These are phyloP conservation scores for Cryptops parisi DNA, from an alignment of 2,888 invertebrate species.

Conservation along the genomic window DNA sequence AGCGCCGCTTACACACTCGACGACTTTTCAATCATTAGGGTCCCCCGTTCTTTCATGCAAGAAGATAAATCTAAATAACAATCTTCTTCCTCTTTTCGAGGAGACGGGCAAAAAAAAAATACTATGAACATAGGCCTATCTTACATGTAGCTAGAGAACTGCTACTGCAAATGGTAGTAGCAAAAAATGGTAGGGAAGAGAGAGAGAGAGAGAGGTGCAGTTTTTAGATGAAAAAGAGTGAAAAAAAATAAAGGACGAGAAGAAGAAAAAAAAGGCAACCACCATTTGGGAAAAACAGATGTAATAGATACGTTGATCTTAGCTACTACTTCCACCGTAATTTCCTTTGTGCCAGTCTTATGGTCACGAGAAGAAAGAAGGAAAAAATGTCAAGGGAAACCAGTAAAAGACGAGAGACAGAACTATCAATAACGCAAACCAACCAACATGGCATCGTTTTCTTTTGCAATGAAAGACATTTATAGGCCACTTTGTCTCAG, in stretches of 20 bases:
- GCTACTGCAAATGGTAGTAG: not conserved
- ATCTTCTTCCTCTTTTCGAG: not conserved
- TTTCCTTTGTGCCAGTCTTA: too few species aligned
- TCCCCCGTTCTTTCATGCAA: not conserved
- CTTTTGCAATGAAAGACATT: too few species aligned
- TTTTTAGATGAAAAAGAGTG: not conserved
- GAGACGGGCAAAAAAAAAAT: not conserved
- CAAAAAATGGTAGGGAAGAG: not conserved
- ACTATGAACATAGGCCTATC: not conserved
- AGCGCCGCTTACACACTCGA: not conserved
- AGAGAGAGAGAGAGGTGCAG: not conserved
- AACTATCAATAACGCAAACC: too few species aligned
- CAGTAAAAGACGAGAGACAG: too few species aligned
- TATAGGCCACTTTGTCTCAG: too few species aligned
- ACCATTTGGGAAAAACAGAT: too few species aligned
- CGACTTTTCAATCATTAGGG: conserved; percentile 14
- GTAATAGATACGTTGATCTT: too few species aligned
- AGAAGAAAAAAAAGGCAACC: not conserved
- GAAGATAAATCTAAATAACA: conserved; percentile 10
- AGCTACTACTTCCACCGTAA: too few species aligned
- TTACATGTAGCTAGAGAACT: too few species aligned
- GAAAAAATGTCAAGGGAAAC: too few species aligned
- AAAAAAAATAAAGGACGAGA: not conserved
- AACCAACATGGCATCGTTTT: too few species aligned
- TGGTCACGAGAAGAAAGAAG: too few species aligned